Evolutionary conservation across 2,888 invertebrate genomes (phyloP).

Genomic region (Imbricaverruca yamaguchii): DNA sequence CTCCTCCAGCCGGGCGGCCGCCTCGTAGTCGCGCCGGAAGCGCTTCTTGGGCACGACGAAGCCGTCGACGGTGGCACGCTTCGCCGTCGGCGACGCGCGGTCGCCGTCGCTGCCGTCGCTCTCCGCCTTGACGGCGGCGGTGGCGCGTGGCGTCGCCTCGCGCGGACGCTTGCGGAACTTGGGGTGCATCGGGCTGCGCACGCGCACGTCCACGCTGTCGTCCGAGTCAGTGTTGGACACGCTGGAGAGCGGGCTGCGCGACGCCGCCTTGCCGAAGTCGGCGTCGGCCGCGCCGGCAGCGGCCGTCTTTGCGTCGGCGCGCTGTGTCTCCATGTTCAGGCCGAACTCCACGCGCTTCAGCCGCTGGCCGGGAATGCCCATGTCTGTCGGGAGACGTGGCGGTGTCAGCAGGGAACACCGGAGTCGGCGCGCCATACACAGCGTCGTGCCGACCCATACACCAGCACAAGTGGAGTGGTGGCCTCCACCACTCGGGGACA

Average conservation of each 20-base stretch:
- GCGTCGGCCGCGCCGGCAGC: background rate
- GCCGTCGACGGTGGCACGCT: background rate
- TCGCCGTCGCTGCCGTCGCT: background rate
- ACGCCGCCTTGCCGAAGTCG: background rate
- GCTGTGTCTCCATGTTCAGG: background rate
- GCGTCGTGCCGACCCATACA: no score
- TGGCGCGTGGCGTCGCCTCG: background rate
- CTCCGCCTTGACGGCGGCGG: background rate
- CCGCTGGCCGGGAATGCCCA: background rate
- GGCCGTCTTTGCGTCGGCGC: background rate
- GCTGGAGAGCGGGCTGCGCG: background rate
- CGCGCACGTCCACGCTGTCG: conserved; percentile 3
- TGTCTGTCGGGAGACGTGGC: background rate
- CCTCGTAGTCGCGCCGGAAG: conserved; percentile 2
- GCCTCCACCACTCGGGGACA: no score
- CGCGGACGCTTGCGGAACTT: background rate
- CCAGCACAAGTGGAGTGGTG: no score
- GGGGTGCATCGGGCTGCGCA: background rate
- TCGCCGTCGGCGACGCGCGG: background rate
- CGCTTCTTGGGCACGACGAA: conserved; percentile 18
- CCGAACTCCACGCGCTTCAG: background rate
- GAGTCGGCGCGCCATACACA: no score
- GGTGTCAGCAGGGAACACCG: no score
- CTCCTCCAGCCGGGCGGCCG: no score
- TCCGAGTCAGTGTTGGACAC: conserved; percentile 13